Conservation (phyloP, 2,113 vertebrate species). For the Cacatua alba region DNA sequence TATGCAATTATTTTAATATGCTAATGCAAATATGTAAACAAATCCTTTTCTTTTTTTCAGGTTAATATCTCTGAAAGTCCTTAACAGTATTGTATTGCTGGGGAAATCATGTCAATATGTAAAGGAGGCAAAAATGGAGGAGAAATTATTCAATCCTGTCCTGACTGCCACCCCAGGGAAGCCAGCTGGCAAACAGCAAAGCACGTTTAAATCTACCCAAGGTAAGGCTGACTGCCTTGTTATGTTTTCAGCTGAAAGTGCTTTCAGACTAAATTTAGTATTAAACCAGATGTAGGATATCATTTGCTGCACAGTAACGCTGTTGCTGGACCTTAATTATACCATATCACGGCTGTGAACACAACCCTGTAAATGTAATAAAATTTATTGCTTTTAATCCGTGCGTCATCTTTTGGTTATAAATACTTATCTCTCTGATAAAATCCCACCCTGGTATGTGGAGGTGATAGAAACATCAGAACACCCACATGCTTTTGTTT, state of each 20-base stretch:
- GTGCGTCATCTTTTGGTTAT: background rate
- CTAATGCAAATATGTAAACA: background rate
- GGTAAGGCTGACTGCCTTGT: conserved; percentile 68
- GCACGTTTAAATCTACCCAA: conserved; percentile 76
- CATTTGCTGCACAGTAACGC: background rate
- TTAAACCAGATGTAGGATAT: background rate
- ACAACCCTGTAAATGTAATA: background rate
- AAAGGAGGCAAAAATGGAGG: conserved; percentile 96
- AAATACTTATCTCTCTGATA: background rate
- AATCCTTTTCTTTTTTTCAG: conserved; percentile 69
- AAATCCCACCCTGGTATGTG: background rate
- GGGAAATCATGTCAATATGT: conserved; percentile 96
- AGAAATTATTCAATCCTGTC: conserved; percentile 85
- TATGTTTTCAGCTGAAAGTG: background rate
- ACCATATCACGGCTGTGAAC: background rate
- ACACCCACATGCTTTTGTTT: background rate
- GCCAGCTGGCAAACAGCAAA: conserved; percentile 72
- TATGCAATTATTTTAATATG: background rate
- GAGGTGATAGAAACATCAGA: background rate
- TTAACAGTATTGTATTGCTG: conserved; percentile 96
- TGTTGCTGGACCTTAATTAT: background rate
- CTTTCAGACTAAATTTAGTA: background rate
- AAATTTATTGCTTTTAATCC: background rate
- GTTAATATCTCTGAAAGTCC: conserved; percentile 90
- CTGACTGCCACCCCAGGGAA: conserved; percentile 70